Conservation (phyloP, 2,888 invertebrate genomes). For the Dastarcus helophoroides region DNA sequence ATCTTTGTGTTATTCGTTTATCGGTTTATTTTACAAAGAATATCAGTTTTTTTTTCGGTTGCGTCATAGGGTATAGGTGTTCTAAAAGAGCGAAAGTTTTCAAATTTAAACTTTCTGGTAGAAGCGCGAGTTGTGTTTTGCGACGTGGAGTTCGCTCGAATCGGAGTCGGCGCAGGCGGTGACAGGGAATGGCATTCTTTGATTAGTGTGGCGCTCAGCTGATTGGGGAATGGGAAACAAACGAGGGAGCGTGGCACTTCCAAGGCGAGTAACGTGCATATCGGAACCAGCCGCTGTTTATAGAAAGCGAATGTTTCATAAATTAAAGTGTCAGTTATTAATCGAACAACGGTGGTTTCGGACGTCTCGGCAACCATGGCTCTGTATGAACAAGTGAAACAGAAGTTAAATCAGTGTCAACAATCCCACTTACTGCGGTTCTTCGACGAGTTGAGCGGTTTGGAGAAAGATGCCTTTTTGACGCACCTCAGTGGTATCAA, state of each 20-base stretch:
- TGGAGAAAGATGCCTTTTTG: constrained; percentile 12
- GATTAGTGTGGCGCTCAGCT: constrained; percentile 5
- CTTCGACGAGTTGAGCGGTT: constrained; percentile 13
- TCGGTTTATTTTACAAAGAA: too few relatives aligned
- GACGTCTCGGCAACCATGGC: constrained; percentile 7
- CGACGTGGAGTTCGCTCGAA: too few relatives aligned
- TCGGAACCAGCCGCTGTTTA: constrained; percentile 7
- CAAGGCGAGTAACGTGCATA: constrained; percentile 7
- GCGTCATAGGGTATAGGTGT: constrained; percentile 4
- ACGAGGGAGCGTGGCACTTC: constrained; percentile 4
- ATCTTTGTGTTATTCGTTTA: too few relatives aligned
- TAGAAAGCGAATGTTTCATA: constrained; percentile 10
- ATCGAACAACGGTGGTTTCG: constrained; percentile 7
- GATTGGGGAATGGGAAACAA: constrained; percentile 7
- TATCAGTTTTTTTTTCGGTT: too few relatives aligned
- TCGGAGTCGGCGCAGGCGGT: constrained; percentile 4
- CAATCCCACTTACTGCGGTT: constrained; percentile 14
- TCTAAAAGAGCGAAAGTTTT: constrained; percentile 5
- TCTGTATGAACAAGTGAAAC: constrained; percentile 11
- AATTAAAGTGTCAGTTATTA: constrained; percentile 9
- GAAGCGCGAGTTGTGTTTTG: too few relatives aligned
- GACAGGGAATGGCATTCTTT: constrained; percentile 1
- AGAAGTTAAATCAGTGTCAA: constrained; percentile 11
- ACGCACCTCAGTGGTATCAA: constrained; percentile 16
- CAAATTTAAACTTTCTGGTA: too few relatives aligned